These are phyloP conservation scores for Barnardius zonarius DNA, from an alignment of 2,113 vertebrate species.

Conservation along the genomic window DNA sequence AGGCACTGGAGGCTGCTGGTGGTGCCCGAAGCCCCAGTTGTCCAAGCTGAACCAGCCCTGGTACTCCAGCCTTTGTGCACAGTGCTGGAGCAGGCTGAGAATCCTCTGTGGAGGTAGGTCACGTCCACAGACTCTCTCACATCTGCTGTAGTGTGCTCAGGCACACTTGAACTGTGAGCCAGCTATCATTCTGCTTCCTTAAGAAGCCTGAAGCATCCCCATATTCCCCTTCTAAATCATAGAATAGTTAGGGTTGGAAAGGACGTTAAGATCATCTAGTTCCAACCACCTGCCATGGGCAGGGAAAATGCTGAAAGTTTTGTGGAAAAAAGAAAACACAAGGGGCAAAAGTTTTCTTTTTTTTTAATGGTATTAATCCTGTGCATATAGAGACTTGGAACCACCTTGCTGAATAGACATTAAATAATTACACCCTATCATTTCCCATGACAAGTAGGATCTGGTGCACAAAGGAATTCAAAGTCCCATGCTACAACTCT, in stretches of 20 bases:
- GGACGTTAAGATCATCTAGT: too few species aligned
- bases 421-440: background rate
- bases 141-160: background rate
- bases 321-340: background rate
- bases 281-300: too few species aligned
- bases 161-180: background rate
- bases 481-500: background rate
- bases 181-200: background rate
- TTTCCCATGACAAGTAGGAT: background rate
- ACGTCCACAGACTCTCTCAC: fast-evolving
- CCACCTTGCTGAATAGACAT: background rate
- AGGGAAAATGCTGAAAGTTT: background rate
- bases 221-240: background rate
- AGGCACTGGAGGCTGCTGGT: too few species aligned
- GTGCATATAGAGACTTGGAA: background rate
- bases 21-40: fast-evolving
- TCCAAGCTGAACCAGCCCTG: background rate
- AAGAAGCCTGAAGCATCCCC: background rate
- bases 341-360: background rate
- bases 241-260: too few species aligned
- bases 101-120: background rate
- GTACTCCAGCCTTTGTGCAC: fast-evolving
- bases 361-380: background rate
- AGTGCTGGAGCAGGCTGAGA: background rate
- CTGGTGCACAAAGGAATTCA: background rate